Percentiles rank a stretch among this genome's conserved stretches.
Evolutionary conservation across 2,797 vertebrate genomes (phyloP).

Genomic region (Amblyraja radiata): DNA sequence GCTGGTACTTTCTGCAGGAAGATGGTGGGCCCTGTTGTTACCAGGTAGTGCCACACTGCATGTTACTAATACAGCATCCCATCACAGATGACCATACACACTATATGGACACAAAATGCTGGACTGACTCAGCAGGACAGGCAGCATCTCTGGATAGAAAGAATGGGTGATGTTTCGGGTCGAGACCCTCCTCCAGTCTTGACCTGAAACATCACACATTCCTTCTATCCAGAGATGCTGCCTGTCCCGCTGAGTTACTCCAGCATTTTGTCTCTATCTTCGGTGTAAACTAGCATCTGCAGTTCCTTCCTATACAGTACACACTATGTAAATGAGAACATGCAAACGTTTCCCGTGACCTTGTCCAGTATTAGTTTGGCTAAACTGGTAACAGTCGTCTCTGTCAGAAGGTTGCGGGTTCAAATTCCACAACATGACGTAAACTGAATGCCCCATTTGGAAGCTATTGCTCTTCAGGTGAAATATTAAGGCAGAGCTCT

Average conservation of each 20-base stretch:
- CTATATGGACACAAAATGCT: too few relatives aligned
- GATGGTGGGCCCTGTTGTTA: background rate
- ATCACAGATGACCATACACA: background rate
- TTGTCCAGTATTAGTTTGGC: background rate
- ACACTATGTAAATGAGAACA: background rate
- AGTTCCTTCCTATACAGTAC: background rate
- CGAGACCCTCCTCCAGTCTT: too few relatives aligned
- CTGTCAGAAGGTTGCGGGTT: background rate
- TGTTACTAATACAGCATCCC: background rate
- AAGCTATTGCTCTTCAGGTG: too few relatives aligned
- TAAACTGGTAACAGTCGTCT: background rate
- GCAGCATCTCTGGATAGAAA: too few relatives aligned
- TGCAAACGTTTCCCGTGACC: background rate
- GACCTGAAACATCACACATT: too few relatives aligned
- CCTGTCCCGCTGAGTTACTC: too few relatives aligned
- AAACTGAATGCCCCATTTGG: background rate
- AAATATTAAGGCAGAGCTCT: background rate
- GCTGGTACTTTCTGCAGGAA: background rate
- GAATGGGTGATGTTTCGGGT: too few relatives aligned
- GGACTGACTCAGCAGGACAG: too few relatives aligned
- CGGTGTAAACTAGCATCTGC: too few relatives aligned
- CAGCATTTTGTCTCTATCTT: too few relatives aligned
- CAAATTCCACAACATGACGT: background rate
- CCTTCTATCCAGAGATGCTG: too few relatives aligned
- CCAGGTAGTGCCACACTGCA: background rate